These are phyloP conservation scores for Pedicia rivosa DNA, from an alignment of 2,888 invertebrate species.

Conservation along the genomic window DNA sequence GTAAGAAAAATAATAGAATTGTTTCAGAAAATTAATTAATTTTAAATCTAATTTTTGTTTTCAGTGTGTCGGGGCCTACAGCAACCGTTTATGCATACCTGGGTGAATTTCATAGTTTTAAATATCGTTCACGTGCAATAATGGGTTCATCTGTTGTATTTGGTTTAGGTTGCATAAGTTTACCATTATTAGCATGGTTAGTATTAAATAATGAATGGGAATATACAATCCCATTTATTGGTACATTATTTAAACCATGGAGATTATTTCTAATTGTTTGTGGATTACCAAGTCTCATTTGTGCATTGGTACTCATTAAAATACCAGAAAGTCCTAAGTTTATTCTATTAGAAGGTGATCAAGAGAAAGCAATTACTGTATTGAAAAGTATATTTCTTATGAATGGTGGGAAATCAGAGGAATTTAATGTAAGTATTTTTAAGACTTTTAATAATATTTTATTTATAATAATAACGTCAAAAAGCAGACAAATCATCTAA, in stretches of 20 bases:
- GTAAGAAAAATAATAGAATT: conserved; percentile 22
- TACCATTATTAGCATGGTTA: conserved; percentile 25
- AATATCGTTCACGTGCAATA: conserved; percentile 30
- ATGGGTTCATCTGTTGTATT: conserved; percentile 25
- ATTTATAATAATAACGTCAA: background rate
- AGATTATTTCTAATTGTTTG: conserved; percentile 23
- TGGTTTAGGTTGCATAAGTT: conserved; percentile 22
- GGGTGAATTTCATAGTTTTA: conserved; percentile 35
- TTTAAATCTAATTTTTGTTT: conserved; percentile 4
- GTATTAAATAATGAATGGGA: conserved; percentile 24
- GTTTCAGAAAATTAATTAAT: background rate
- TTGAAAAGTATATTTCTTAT: conserved; percentile 18
- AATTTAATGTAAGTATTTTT: conserved; percentile 12
- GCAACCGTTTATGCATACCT: conserved; percentile 35
- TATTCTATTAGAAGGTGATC: conserved; percentile 18
- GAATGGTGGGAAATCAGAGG: conserved; percentile 18
- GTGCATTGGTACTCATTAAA: conserved; percentile 19
- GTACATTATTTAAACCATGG: conserved; percentile 24
- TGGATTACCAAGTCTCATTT: conserved; percentile 22
- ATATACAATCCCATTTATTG: conserved; percentile 17
- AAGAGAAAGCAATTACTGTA: conserved; percentile 18
- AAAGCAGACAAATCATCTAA: conserved; percentile 3
- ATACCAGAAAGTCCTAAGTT: conserved; percentile 28
- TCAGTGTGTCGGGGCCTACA: conserved; percentile 30
- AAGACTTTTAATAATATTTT: background rate